phyloP scores from a whole-genome alignment of 2,113 vertebrate species.

The Chinchilla lanigera region DNA sequence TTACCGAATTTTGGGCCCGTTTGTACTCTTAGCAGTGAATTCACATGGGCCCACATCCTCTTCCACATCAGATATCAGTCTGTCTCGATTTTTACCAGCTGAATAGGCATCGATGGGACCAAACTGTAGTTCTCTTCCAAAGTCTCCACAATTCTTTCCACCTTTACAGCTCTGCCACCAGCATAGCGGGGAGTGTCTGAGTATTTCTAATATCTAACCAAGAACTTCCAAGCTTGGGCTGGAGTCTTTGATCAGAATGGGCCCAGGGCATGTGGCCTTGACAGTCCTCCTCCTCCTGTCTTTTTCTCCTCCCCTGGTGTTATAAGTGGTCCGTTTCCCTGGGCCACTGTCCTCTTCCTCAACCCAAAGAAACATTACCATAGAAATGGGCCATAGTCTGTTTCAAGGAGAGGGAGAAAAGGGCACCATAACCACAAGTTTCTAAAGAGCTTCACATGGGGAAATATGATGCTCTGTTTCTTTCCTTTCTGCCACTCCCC shows the following conservation, averaged over 20 bases:
- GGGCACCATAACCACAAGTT: neutral
- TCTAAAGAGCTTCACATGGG: neutral
- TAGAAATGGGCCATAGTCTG: neutral
- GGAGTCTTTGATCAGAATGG: neutral
- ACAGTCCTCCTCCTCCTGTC: neutral
- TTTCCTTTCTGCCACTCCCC: neutral
- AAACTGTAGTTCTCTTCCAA: neutral
- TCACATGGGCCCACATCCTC: fast-evolving
- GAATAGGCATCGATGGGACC: neutral
- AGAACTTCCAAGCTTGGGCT: neutral
- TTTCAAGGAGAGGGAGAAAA: neutral
- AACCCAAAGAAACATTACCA: neutral
- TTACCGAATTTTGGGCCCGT: neutral
- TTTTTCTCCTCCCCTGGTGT: neutral
- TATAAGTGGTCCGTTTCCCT: neutral
- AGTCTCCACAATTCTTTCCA: neutral
- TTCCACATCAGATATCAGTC: neutral
- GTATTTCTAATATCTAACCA: neutral
- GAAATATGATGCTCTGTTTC: neutral
- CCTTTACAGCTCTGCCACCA: neutral
- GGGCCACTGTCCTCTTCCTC: neutral
- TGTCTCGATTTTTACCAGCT: neutral
- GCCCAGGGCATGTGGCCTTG: too few species aligned
- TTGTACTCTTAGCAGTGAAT: too few species aligned
- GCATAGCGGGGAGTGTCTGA: fast-evolving